These are phyloP conservation scores for Epinephelus lanceolatus DNA, from an alignment of 2,113 vertebrate genomes.

Conservation along the genomic window DNA sequence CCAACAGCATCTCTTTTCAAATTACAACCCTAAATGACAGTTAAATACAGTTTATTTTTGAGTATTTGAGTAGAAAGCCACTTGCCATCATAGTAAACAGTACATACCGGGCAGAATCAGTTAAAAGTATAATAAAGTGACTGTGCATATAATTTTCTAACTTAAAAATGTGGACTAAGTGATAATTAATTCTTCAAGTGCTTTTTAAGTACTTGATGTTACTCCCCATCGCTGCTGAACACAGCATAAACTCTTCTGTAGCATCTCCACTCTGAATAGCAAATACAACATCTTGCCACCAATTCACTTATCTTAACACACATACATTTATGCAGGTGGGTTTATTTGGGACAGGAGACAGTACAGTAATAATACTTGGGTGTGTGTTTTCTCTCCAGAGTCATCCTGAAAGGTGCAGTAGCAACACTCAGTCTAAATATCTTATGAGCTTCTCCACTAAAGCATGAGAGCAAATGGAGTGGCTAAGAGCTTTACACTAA, in stretches of 20 bases:
- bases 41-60: too few species aligned
- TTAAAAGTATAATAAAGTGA: neutral
- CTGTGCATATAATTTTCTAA: neutral
- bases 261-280: neutral
- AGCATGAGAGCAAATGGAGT: conserved; percentile 10
- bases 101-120: neutral
- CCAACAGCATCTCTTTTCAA: too few species aligned
- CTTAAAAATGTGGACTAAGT: neutral
- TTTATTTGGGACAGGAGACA: neutral
- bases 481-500: conserved; percentile 17
- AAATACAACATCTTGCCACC: neutral
- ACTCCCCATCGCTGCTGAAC: neutral
- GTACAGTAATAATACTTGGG: neutral
- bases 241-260: neutral
- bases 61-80: too few species aligned
- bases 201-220: neutral
- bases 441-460: conserved; percentile 1
- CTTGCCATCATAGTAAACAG: too few species aligned
- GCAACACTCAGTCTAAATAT: conserved; percentile 4
- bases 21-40: too few species aligned
- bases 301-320: neutral
- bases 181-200: neutral
- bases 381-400: neutral
- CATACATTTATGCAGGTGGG: neutral
- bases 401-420: neutral